These are phyloP conservation scores for Leptodirus hochenwartii DNA, from an alignment of 2,888 invertebrate genomes.

Conservation along the genomic window DNA sequence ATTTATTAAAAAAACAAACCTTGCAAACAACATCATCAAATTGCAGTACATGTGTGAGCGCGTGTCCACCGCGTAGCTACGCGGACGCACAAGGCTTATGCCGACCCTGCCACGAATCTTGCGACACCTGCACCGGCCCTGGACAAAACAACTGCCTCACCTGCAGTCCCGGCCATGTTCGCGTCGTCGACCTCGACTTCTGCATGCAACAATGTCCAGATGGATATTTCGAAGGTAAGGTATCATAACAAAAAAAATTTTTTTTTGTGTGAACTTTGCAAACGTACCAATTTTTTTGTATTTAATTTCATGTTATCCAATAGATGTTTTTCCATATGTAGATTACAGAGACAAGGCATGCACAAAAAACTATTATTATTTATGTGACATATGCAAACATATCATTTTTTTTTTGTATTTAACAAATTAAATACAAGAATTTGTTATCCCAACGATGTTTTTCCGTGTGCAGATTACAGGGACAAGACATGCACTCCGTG, in stretches of 20 bases:
- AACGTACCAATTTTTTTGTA: no score
- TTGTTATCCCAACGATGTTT: no score
- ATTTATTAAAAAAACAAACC: background rate
- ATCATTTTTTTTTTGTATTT: no score
- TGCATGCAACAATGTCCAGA: constrained; percentile 80
- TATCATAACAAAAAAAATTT: constrained; percentile 5
- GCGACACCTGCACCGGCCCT: constrained; percentile 75
- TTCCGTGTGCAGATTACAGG: constrained; percentile 19
- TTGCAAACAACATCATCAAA: constrained; percentile 7
- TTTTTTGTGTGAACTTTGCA: no score
- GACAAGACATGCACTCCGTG: constrained; percentile 68
- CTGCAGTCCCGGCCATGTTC: constrained; percentile 67
- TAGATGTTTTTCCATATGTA: no score
- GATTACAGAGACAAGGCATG: no score
- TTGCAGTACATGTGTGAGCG: constrained; percentile 62
- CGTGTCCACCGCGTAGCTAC: constrained; percentile 71
- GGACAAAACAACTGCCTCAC: constrained; percentile 73
- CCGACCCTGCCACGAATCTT: constrained; percentile 77
- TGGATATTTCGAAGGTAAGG: constrained; percentile 68
- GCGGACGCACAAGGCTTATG: constrained; percentile 65
- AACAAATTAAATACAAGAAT: no score
- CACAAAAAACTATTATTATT: no score
- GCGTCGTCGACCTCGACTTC: constrained; percentile 68
- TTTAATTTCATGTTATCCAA: constrained; percentile 6
- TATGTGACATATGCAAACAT: no score